A percentile compares a stretch with the other conserved stretches of the same genome.
phyloP scores from a whole-genome alignment of 1,140 invertebrate species.

The Bombyx mandarina region DNA sequence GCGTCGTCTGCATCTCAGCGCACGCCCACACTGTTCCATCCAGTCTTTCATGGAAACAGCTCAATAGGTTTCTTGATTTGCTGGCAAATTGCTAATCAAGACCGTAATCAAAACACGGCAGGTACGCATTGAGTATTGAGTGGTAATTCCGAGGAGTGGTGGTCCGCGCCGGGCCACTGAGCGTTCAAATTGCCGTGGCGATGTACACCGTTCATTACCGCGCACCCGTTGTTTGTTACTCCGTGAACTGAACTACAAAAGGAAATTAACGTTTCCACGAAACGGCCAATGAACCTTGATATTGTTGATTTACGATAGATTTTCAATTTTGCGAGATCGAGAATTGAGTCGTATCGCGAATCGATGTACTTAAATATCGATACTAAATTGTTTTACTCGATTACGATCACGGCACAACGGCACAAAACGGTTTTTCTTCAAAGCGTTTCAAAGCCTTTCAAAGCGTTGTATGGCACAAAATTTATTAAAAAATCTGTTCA shows the following conservation, averaged over 20 bases:
- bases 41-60: not conserved
- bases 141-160: slow-evolving; percentile 58
- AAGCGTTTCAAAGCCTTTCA: too few relatives aligned
- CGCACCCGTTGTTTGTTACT: slow-evolving; percentile 44
- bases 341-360: too few relatives aligned
- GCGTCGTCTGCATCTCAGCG: too few relatives aligned
- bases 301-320: slow-evolving; percentile 25
- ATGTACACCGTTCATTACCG: slow-evolving; percentile 44
- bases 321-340: too few relatives aligned
- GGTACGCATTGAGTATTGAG: slow-evolving; percentile 28
- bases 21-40: not conserved
- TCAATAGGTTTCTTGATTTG: too few relatives aligned
- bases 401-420: too few relatives aligned
- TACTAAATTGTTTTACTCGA: too few relatives aligned
- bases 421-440: too few relatives aligned
- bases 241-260: slow-evolving; percentile 37
- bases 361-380: too few relatives aligned
- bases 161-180: slow-evolving; percentile 50
- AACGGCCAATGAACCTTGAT: slow-evolving; percentile 18
- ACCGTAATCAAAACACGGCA: slow-evolving; percentile 18
- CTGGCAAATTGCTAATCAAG: slow-evolving; percentile 11
- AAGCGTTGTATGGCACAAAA: too few relatives aligned
- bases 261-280: slow-evolving; percentile 54
- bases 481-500: too few relatives aligned
- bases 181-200: slow-evolving; percentile 61